A percentile compares a stretch with the other conserved stretches of the same genome.
These are phyloP conservation scores for Vicugna pacos DNA, from an alignment of 2,113 vertebrate species.

Conservation along the genomic window DNA sequence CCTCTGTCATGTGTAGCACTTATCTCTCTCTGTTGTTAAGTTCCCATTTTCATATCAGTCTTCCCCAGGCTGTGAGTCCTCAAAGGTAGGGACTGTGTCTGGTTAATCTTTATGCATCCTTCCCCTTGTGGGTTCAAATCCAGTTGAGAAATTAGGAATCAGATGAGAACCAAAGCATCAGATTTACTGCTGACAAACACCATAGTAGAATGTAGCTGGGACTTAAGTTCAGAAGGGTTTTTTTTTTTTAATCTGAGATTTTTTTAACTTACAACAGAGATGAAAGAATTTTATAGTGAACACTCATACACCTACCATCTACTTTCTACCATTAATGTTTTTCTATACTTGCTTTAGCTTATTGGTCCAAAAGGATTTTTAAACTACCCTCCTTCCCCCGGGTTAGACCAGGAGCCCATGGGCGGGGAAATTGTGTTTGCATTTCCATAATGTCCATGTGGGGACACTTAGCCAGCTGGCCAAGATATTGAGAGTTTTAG, in stretches of 20 bases:
- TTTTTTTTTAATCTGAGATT: background rate
- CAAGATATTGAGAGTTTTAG: background rate
- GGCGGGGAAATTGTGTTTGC: background rate
- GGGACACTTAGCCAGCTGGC: background rate
- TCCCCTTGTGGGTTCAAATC: background rate
- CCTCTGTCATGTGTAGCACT: background rate
- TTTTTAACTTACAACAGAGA: background rate
- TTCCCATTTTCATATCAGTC: background rate
- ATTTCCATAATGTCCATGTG: background rate
- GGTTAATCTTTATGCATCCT: background rate
- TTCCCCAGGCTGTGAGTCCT: background rate
- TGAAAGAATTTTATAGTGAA: slow-evolving; percentile 6
- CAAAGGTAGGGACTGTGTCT: background rate
- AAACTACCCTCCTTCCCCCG: background rate
- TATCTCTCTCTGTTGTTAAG: background rate
- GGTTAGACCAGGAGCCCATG: background rate
- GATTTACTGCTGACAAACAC: background rate
- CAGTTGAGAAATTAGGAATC: background rate
- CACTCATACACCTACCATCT: background rate
- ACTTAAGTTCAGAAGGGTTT: background rate
- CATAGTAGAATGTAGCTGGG: background rate
- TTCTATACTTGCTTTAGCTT: background rate
- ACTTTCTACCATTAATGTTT: background rate
- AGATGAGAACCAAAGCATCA: background rate
- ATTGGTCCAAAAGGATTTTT: slow-evolving; percentile 26